A percentile compares a stretch with the other conserved stretches of the same genome.
Evolutionary conservation across 2,888 invertebrate species (phyloP).

Genomic region (Cosmia trapezina): DNA sequence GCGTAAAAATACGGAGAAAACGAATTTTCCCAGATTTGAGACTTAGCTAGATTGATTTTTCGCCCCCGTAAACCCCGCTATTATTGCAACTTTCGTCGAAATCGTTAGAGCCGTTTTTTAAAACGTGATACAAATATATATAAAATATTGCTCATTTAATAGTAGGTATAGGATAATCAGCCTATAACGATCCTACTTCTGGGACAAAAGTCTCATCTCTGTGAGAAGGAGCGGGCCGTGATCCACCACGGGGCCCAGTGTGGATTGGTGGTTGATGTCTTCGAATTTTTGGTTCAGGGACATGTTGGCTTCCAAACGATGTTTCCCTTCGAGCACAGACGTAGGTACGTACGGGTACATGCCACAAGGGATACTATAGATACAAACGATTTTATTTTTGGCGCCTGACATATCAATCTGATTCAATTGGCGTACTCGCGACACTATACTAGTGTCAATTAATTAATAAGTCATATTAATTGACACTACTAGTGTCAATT

Average conservation of each 20-base stretch:
- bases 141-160: too few species aligned
- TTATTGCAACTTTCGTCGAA: too few species aligned
- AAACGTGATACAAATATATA: too few species aligned
- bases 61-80: too few species aligned
- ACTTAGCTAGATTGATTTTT: too few species aligned
- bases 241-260: background rate
- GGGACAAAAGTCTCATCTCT: background rate
- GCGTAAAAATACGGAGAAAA: too few species aligned
- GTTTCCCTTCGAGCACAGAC: background rate
- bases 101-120: too few species aligned
- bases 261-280: background rate
- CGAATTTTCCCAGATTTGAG: too few species aligned
- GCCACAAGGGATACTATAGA: too few species aligned
- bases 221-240: too few species aligned
- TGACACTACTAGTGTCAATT: too few species aligned
- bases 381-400: slow-evolving; percentile 26
- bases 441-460: slow-evolving; percentile 31
- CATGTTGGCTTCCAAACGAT: background rate
- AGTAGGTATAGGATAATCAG: background rate
- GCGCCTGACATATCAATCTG: slow-evolving; percentile 33
- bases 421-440: slow-evolving; percentile 31
- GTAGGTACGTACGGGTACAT: background rate
- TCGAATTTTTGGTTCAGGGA: background rate
- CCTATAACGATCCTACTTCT: background rate
- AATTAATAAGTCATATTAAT: background rate